Conservation (phyloP, 2,113 vertebrate species). For the Athene cunicularia region DNA sequence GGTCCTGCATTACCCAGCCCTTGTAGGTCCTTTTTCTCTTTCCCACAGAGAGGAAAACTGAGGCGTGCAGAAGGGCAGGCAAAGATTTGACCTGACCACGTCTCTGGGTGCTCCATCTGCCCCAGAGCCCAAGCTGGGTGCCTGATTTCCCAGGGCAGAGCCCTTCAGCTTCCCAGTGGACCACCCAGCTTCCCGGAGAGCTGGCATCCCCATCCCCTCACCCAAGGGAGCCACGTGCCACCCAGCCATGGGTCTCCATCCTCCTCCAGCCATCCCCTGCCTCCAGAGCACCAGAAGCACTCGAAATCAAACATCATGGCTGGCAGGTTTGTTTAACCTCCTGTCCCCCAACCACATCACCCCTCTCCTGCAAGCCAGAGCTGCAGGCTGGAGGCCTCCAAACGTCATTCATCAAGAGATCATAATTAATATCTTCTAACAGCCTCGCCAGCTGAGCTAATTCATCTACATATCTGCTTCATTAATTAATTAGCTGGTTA, state of each 20-base stretch:
- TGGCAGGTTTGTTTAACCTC: not conserved
- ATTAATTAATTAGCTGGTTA: constrained; percentile 41
- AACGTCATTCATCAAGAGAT: not conserved
- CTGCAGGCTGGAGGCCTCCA: not conserved
- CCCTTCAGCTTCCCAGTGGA: not conserved
- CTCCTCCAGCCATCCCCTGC: not conserved
- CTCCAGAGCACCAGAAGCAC: not conserved
- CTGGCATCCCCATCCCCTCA: fast-evolving
- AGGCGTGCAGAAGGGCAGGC: not conserved
- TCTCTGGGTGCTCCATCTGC: not conserved
- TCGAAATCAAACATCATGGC: not conserved
- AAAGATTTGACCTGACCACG: not conserved
- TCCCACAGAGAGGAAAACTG: not conserved
- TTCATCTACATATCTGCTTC: constrained; percentile 22
- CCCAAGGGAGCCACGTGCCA: fast-evolving
- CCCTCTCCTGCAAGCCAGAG: not conserved
- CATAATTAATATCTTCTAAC: not conserved
- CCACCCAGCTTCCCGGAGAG: not conserved
- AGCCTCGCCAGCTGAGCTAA: not conserved
- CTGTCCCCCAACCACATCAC: fast-evolving
- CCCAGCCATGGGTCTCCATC: not conserved
- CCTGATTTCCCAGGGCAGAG: not conserved
- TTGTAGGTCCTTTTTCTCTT: not conserved
- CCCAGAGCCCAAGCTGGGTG: not conserved
- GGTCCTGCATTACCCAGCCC: not conserved